Evolutionary conservation across 2,113 vertebrate species (phyloP).

Genomic region (Corynorhinus townsendii): DNA sequence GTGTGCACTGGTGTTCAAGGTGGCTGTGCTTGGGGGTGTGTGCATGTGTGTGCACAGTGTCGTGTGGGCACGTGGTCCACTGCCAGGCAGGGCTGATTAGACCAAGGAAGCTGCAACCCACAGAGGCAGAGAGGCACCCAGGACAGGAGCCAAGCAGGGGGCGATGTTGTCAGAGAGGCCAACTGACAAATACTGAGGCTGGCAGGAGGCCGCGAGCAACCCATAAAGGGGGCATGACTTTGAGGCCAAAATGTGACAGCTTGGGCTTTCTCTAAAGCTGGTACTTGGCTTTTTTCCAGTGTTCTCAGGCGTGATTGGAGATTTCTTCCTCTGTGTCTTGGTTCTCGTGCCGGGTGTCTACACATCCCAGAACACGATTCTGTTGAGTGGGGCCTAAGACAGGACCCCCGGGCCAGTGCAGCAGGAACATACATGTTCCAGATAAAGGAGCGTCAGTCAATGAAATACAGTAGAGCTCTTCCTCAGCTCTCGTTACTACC

Average conservation of each 20-base stretch:
- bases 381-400: background rate
- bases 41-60: accelerated
- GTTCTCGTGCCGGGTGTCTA: background rate
- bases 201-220: background rate
- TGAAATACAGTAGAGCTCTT: background rate
- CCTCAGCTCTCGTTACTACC: background rate
- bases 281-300: background rate
- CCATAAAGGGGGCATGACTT: no score
- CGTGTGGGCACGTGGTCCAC: background rate
- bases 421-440: accelerated
- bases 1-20: background rate
- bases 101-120: background rate
- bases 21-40: background rate
- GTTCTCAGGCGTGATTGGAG: background rate
- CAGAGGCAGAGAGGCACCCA: no score
- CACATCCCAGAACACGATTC: no score
- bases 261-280: background rate
- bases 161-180: background rate
- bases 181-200: background rate
- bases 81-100: background rate
- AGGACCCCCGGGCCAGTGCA: no score
- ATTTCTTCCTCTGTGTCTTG: background rate
- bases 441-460: background rate
- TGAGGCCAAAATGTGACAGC: background rate
- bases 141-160: background rate